phyloP scores from a whole-genome alignment of 1,140 invertebrate genomes.

The Lepidotrigona ventralis region DNA sequence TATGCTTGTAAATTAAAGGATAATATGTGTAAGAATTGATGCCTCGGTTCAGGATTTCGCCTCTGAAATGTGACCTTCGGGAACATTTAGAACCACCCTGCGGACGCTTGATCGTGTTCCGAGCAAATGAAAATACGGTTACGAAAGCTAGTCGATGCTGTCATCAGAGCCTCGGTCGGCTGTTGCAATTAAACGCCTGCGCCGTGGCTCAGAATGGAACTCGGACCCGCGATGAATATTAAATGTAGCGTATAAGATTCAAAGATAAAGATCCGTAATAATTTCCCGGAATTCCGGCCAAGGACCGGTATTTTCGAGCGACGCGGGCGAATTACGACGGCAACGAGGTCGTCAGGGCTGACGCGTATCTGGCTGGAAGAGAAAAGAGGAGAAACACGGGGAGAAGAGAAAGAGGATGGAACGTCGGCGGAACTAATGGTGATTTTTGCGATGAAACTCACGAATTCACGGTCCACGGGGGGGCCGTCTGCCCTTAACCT shows the following conservation, averaged over 20 bases:
- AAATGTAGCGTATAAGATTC: constrained; percentile 15
- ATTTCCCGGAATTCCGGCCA: constrained; percentile 31
- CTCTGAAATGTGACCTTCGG: too few relatives aligned
- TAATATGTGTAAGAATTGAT: too few relatives aligned
- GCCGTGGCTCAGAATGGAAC: background rate
- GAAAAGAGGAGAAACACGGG: too few relatives aligned
- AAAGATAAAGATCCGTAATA: constrained; percentile 23
- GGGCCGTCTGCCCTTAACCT: constrained; percentile 59
- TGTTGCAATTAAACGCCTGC: background rate
- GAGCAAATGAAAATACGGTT: background rate
- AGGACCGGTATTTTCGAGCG: constrained; percentile 20
- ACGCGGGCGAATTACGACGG: constrained; percentile 21
- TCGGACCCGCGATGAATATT: constrained; percentile 5
- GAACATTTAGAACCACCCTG: background rate
- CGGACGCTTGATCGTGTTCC: background rate
- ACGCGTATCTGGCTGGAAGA: background rate
- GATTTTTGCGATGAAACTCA: constrained; percentile 70
- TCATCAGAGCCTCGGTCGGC: background rate
- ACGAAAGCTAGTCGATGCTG: background rate
- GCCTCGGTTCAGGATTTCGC: too few relatives aligned
- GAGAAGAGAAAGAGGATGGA: background rate
- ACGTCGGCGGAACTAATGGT: constrained; percentile 64
- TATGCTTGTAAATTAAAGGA: too few relatives aligned
- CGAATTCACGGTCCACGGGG: constrained; percentile 70
- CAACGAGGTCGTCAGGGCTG: constrained; percentile 26